Base-by-base conservation (phyloP, 2,888 invertebrate species). In the Ennomos quercinarius region DNA sequence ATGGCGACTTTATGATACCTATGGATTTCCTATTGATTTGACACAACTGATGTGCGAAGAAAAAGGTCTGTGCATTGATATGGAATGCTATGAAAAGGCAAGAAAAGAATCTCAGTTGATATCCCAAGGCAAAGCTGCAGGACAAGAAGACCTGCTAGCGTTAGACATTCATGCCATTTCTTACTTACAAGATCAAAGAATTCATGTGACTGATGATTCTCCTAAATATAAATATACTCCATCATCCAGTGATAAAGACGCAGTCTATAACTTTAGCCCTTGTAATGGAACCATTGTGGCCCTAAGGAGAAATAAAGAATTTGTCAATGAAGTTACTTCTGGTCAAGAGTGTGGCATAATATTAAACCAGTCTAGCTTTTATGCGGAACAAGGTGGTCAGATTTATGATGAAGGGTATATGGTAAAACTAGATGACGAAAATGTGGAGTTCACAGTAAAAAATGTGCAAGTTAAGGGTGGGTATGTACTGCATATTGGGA, bases 311-410 rank as follows among this genome's bases (percentile, higher is more conserved):
- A 93, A 96, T 57, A 98, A 98, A 80, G 88, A 95, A 78, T 99
- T 99, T 92, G 98, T 99, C 0, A 93, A 97, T 65, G 93, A 95
- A 82, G 96, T 98, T 9, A 89, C 84, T 37, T 95, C 97, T 35
- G 98, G 98, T 0, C 96, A 98, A 77, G 97, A 98, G 84, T 98
- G 98, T 84, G 99, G 98, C 12, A 90, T 99, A 55, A 91, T 99
- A 66, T 91, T 99, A 61, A 98, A 99, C 83, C 94, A 93, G 75
- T 99, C 99, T 0, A 96, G 94, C 84, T 99, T 99, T 88, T 99
- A 99, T 88, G 99, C 99, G 0, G 99, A 99, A 88, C 98, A 99
- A 89, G 99, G 99, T 64, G 99, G 99, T 10, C 99, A 99, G 92
- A 99, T 98, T 75, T 99, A 95, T 84, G 99, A 99, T 84, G 97